These are phyloP conservation scores for Megaustenia siamemsis DNA, from an alignment of 2,888 invertebrate genomes.

Conservation along the genomic window DNA sequence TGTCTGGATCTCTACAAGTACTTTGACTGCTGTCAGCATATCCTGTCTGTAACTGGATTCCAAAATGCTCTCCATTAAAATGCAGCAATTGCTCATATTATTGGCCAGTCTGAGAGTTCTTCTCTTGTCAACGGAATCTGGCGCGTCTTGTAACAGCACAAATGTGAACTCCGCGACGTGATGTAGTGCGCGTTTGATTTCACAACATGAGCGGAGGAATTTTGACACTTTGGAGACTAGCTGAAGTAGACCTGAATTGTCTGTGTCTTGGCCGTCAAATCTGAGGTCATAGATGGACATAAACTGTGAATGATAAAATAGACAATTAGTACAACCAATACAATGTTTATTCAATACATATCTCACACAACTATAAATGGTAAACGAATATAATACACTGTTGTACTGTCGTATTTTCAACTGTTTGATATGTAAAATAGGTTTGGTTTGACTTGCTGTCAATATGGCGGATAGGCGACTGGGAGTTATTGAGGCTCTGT, in stretches of 20 bases:
- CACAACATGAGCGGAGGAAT: neutral
- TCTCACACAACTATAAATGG: no score
- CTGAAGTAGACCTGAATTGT: neutral
- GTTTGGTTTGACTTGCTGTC: no score
- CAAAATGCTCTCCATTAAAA: slow-evolving; percentile 48
- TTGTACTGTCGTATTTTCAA: no score
- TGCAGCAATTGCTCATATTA: slow-evolving; percentile 50
- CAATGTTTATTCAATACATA: no score
- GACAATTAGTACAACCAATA: no score
- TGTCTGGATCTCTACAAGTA: slow-evolving; percentile 50
- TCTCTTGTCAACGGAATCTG: slow-evolving; percentile 45
- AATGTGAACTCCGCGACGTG: slow-evolving; percentile 56
- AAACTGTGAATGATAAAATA: neutral
- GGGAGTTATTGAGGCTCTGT: no score
- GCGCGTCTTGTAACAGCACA: slow-evolving; percentile 41
- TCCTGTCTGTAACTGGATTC: slow-evolving; percentile 40
- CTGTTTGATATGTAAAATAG: no score
- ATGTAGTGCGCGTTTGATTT: slow-evolving; percentile 38
- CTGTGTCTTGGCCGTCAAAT: neutral
- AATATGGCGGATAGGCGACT: no score
- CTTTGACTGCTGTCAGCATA: slow-evolving; percentile 28
- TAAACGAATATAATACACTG: no score
- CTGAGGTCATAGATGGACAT: neutral
- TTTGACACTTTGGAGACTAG: neutral
- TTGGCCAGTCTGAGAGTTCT: slow-evolving; percentile 48